Evolutionary conservation across 2,113 vertebrate species (phyloP), one percentile per base, ranked within the genome.

Genomic region (Hypanus sabinus): DNA sequence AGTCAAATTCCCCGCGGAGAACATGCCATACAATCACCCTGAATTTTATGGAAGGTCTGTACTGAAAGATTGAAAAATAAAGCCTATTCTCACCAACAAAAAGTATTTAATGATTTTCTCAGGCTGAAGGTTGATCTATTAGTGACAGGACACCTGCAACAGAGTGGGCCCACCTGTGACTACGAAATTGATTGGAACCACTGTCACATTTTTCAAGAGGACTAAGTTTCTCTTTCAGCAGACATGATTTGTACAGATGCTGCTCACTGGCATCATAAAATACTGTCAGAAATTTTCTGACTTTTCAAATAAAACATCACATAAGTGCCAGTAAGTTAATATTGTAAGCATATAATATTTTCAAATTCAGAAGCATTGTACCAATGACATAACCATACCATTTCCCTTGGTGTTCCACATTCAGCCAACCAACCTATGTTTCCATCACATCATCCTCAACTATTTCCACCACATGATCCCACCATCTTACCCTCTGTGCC

Each of bases 51-150:
- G 65, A 73, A 71, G 10, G 33, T 38, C 70, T 93, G 70, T 22
- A 73, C 12, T 55, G 22, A 93, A 73, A 93, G 10, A 93, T 73
- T 93, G 68, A 55, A 93, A 93, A 93, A 90, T 68, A 90, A 65
- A 68, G 16, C 85, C 27, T 30, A 62, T 55, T 71, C 8, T 3
- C 70, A 30, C 71, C 71, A 24, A 93, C 60, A 11, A 93, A 93
- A 46, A 73, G 70, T 30, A 73, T 73, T 9, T 24, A 68, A 46
- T 24, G 57, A 22, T 92, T 70, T 73, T 71, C 68, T 71, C 38
- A 93, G 36, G 38, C 38, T 93, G 36, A 22, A 55, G 11, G 38
- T 93, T 9, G 46, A 16, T 73, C 70, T 93, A 87, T 87, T 55
- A 73, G 12, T 55, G 22, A 27, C 38, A 55, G 8, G 14, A 65